phyloP scores from a whole-genome alignment of 2,113 vertebrate genomes.

The Alouatta palliata region DNA sequence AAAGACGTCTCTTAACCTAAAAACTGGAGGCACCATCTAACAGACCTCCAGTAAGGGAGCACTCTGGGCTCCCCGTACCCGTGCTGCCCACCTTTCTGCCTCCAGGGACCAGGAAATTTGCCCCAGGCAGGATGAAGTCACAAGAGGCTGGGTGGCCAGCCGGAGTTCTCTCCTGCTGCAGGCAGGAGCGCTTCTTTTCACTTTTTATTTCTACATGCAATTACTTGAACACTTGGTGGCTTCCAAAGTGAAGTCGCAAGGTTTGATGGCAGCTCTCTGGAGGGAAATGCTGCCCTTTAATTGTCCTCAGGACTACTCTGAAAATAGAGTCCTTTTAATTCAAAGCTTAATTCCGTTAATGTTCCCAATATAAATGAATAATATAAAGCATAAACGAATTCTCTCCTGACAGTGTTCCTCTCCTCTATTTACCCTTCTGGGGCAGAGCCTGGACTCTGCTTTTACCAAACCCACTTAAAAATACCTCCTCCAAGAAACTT shows the following conservation, averaged over 20 bases:
- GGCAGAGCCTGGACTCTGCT: conserved; percentile 15
- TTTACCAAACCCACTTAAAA: conserved; percentile 55
- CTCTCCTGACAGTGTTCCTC: conserved; percentile 28
- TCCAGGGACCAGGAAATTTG: neutral
- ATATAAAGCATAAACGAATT: neutral
- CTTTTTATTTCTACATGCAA: neutral
- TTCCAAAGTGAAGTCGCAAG: conserved; percentile 74
- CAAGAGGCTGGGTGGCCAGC: neutral
- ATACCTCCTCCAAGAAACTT: neutral
- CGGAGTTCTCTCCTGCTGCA: accelerated
- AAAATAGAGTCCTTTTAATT: conserved; percentile 59
- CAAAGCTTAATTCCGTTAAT: conserved; percentile 33
- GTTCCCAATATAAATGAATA: conserved; percentile 43
- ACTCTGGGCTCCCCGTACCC: accelerated
- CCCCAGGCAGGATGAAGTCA: neutral
- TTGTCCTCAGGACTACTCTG: conserved; percentile 76
- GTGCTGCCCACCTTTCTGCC: accelerated
- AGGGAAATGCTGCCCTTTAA: conserved; percentile 69
- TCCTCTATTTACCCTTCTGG: conserved; percentile 70
- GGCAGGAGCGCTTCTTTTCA: neutral
- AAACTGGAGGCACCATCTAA: neutral
- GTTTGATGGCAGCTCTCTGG: conserved; percentile 68
- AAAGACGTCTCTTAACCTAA: neutral
- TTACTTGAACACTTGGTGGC: conserved; percentile 58
- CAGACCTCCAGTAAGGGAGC: neutral